Conservation (phyloP, 2,888 invertebrate genomes). For the Andrena flavipes region DNA sequence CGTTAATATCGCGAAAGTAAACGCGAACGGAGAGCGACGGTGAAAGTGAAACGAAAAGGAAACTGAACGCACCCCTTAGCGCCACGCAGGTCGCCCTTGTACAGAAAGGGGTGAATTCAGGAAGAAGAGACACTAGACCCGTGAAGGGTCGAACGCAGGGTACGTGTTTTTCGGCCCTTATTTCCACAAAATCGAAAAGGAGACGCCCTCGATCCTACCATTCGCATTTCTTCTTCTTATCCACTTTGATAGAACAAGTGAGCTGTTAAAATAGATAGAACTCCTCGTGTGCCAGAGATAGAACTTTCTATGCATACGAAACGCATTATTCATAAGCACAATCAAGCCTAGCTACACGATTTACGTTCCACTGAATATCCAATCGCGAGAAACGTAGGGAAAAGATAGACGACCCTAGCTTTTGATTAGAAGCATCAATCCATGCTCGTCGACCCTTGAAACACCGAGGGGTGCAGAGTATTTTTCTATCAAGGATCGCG, state of each 20-base stretch:
- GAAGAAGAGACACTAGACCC: not conserved
- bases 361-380: slow-evolving; percentile 10
- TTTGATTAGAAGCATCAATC: slow-evolving; percentile 17
- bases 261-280: too few relatives aligned
- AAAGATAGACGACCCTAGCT: slow-evolving; percentile 11
- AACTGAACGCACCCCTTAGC: slow-evolving; percentile 16
- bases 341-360: not conserved
- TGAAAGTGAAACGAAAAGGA: slow-evolving; percentile 30
- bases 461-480: slow-evolving; percentile 4
- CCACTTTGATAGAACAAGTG: too few relatives aligned
- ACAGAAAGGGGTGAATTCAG: not conserved
- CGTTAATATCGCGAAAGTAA: slow-evolving; percentile 8
- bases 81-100: not conserved
- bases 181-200: not conserved
- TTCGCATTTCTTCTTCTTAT: too few relatives aligned
- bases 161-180: not conserved
- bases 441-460: slow-evolving; percentile 18
- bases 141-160: not conserved
- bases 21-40: not conserved
- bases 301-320: not conserved
- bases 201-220: too few relatives aligned
- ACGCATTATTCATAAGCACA: not conserved
- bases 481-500: slow-evolving; percentile 26
- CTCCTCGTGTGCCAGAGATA: too few relatives aligned
- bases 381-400: slow-evolving; percentile 1